Conservation (phyloP, 2,888 invertebrate species). For the Troides helena region DNA sequence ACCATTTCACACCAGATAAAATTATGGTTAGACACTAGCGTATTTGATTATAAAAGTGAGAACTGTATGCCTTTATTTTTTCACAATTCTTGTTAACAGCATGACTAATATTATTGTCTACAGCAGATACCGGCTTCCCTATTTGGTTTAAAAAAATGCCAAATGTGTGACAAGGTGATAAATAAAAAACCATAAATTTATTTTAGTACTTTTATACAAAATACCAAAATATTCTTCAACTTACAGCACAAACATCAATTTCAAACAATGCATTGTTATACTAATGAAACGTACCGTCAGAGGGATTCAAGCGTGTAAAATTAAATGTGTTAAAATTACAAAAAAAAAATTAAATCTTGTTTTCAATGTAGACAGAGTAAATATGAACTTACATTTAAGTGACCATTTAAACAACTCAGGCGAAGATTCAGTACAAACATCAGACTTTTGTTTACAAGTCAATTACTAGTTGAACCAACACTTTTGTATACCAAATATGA, state of each 20-base stretch:
- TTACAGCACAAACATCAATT: conserved; percentile 53
- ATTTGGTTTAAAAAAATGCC: not conserved
- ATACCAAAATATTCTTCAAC: conserved; percentile 62
- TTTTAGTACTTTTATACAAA: conserved; percentile 62
- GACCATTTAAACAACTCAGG: conserved; percentile 53
- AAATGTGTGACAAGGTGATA: not conserved
- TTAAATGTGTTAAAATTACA: conserved; percentile 32
- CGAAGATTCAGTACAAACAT: conserved; percentile 63
- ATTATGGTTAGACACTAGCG: too few species aligned
- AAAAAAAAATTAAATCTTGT: conserved; percentile 18
- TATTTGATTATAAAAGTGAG: too few species aligned
- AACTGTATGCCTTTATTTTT: too few species aligned
- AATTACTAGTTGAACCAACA: conserved; percentile 37
- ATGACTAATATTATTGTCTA: too few species aligned
- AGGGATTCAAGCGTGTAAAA: conserved; percentile 37
- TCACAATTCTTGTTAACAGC: too few species aligned
- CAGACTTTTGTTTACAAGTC: conserved; percentile 62
- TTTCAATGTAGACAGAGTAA: conserved; percentile 36
- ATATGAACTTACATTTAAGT: conserved; percentile 56
- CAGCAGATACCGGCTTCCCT: too few species aligned
- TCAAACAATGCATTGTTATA: conserved; percentile 42
- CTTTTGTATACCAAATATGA: conserved; percentile 45
- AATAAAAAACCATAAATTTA: conserved; percentile 34
- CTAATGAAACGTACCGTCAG: conserved; percentile 36
- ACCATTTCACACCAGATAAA: too few species aligned